Base-by-base conservation (phyloP, 2,113 vertebrate species). In the Perca schrenkii region DNA sequence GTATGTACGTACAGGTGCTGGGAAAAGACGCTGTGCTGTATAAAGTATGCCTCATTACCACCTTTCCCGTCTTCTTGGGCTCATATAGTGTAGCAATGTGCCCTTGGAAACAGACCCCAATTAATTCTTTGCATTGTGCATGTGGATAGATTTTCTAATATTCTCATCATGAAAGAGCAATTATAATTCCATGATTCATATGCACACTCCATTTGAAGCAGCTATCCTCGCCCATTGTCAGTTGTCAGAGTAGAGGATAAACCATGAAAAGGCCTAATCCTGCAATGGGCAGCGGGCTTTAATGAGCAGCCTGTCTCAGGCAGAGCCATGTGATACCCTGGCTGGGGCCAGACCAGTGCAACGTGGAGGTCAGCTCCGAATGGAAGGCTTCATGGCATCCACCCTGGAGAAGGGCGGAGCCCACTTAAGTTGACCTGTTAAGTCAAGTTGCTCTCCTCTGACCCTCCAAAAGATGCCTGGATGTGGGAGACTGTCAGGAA, bases 361-460 rank as follows among this genome's bases (percentile, higher is more conserved):
- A 88, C 86, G 75, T 73, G 82, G 89, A 91, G 92, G 92, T 95
- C 94, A 95, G 89, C 73, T 84, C 85, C 85, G 94, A 95, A 96
- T 95, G 87, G 93, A 92, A 90, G 93, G 87, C 88, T 94, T 91
- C 80, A 60, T 91, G 87, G 90, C 89, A 88, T 88, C 89, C 89
- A 91, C 92, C 93, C 90, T 88, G 84, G 91, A 94, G 91, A 92
- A 93, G 92, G 92, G 93, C 87, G 93, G 90, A 88, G 88, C 89
- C 92, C 90, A 92, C 93, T 95, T 89, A 90, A 70, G 57, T 87
- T 95, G 94, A 95, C 94, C 94, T 91, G 93, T 94, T 95, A 95
- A 95, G 95, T 95, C 93, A 94, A 95, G 92, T 94, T 94, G 92
- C 91, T 92, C 90, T 92, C 91, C 86, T 86, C 89, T 93, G 94